Base-by-base conservation (phyloP, 1,140 invertebrate genomes). In the Steinernema feltiae region DNA sequence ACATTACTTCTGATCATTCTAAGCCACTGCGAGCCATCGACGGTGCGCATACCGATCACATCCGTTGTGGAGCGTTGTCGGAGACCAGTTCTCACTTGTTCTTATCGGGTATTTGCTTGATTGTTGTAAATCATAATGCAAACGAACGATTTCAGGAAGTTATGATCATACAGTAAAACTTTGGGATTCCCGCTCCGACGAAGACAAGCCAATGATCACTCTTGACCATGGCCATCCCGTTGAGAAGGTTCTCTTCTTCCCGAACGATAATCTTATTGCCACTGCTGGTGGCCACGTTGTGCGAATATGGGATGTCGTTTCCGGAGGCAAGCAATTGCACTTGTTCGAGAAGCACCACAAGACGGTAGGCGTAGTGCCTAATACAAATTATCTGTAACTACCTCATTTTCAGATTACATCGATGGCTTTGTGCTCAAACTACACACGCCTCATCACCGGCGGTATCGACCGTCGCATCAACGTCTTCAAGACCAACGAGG, bases 391-490 rank as follows among this genome's bases (percentile, higher is more conserved):
- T n/a, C 24, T 1, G 71, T 30, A 30, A 48, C 71, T 48, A 35
- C 30, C 31, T 71, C n/a, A n/a, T n/a, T n/a, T n/a, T 72, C 72
- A 85, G 78, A 76, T 87, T 30, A 86, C 86, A 53, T 86, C 86
- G 15, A 46, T 86, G 32, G 69, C 70, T 79, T 89, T 95, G 73
- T 92, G 92, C 27, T 92, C 91, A 29, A 91, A 93, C 84, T 92
- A 91, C 30, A 91, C 90, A 74, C 90, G 93, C 82, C 88, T 98
- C 41, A 84, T 98, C 78, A 96, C 94, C 7, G 93, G 91, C 2
- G 94, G 93, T 1, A 88, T 98, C 53, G 96, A 98, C 79, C 88
- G 88, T 75, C 93, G 97, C 88, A 92, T 98, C 0, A 97, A 97
- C 89, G 91, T 98, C 79, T 97, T 95, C 87, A 93, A 74, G 69